These are phyloP conservation scores for Sphyrna mokarran DNA, from an alignment of 2,113 vertebrate species.

Conservation along the genomic window DNA sequence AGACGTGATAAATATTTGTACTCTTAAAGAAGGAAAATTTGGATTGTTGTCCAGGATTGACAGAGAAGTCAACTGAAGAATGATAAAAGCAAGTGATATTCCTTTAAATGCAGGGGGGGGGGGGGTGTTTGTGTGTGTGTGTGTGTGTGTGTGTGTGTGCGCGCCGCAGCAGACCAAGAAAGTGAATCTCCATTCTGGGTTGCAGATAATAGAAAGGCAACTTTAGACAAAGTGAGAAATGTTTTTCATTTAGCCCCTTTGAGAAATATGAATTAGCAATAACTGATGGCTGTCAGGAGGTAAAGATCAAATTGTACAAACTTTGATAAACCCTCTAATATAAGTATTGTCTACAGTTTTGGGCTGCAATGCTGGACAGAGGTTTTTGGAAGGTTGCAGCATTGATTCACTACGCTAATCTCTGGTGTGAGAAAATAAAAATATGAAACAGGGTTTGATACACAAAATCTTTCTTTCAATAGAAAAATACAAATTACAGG, in stretches of 20 bases:
- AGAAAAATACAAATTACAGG: not conserved
- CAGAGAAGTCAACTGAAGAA: not conserved
- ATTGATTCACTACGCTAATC: not conserved
- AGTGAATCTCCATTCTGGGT: not conserved
- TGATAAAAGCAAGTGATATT: not conserved
- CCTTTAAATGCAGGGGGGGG: no score
- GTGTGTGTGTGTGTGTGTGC: no score
- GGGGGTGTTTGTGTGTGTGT: no score
- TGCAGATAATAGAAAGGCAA: not conserved
- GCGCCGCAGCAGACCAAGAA: no score
- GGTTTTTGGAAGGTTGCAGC: not conserved
- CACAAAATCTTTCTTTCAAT: no score
- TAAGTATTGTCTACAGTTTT: not conserved
- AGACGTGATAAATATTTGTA: not conserved
- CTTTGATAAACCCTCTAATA: not conserved
- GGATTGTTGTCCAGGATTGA: not conserved
- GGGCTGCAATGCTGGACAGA: not conserved
- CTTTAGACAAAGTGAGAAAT: not conserved
- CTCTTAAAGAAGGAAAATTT: not conserved
- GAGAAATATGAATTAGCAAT: not conserved
- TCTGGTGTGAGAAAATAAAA: not conserved
- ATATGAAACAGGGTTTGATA: not conserved
- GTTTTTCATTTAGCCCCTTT: not conserved
- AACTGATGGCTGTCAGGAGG: not conserved
- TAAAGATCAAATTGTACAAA: not conserved